Percentiles rank a stretch among this genome's conserved stretches.
Conservation (phyloP, 2,888 invertebrate genomes). For the Microctonus hyperodae region DNA sequence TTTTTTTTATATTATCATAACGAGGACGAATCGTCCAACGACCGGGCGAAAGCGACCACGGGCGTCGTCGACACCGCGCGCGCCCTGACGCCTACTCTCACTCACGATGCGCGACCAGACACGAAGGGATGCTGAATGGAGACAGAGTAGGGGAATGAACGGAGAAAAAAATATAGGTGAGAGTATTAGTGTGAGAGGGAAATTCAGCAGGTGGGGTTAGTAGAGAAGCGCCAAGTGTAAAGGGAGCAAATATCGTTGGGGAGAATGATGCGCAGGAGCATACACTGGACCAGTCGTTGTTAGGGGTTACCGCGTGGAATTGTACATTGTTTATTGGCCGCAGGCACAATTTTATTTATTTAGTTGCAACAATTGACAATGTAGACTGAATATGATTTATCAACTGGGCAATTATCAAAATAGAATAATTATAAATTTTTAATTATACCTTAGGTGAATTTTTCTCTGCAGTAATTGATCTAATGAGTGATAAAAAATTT, state of each 20-base stretch:
- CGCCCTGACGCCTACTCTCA: constrained; percentile 42
- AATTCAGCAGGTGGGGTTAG: not conserved
- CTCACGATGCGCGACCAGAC: constrained; percentile 34
- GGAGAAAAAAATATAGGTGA: constrained; percentile 8
- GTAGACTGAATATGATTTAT: not conserved
- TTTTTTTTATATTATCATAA: not conserved
- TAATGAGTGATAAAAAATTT: too few relatives aligned
- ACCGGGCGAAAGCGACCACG: constrained; percentile 36
- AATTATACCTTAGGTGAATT: too few relatives aligned
- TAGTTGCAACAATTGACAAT: not conserved
- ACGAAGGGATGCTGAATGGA: constrained; percentile 28
- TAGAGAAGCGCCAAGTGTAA: not conserved
- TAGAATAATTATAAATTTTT: too few relatives aligned
- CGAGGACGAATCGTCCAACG: constrained; percentile 1
- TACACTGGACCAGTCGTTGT: constrained; percentile 31
- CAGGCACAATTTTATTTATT: not conserved
- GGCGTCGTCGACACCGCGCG: constrained; percentile 44
- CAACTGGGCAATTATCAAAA: not conserved
- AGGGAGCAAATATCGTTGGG: not conserved
- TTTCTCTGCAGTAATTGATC: too few relatives aligned
- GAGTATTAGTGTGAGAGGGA: not conserved
- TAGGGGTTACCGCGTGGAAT: constrained; percentile 9
- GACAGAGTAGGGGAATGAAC: constrained; percentile 15
- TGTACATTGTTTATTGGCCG: not conserved
- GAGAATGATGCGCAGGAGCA: constrained; percentile 25